Evolutionary conservation across 2,888 invertebrate species (phyloP), one percentile per base, ranked within the genome.

Genomic region (Mesodorylaimus sp.): DNA sequence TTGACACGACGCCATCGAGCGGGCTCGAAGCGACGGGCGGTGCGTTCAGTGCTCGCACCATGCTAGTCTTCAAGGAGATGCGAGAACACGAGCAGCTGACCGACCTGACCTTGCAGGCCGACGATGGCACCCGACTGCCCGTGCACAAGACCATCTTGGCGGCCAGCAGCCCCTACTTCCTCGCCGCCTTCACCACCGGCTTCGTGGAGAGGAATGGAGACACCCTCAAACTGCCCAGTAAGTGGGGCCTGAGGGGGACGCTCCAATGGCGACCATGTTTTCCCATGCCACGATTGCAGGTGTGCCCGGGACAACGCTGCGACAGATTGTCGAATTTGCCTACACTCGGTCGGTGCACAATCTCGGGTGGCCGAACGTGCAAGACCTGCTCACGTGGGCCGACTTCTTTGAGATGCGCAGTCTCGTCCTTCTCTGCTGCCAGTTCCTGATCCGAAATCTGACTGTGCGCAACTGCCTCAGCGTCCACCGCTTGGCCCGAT

Each of bases 221-320:
- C 10, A 10, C 10, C 16, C 10, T 32, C 10, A 32, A n/a, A n/a
- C n/a, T n/a, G n/a, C n/a, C n/a, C n/a, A n/a, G n/a, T n/a, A n/a
- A n/a, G n/a, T n/a, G n/a, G n/a, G n/a, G n/a, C n/a, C n/a, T n/a
- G n/a, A n/a, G n/a, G n/a, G n/a, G n/a, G n/a, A n/a, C n/a, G n/a
- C n/a, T n/a, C n/a, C n/a, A n/a, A n/a, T n/a, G n/a, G n/a, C n/a
- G n/a, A n/a, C n/a, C n/a, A n/a, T n/a, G n/a, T n/a, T n/a, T n/a
- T n/a, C n/a, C n/a, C 10, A 16, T 32, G 10, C 16, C 10, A 13
- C 16, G 32, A 13, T 32, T 32, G 32, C 16, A 32, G 10, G 10
- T 32, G 76, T 51, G 60, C 51, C 28, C 50, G 53, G 2, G 43
- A 50, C 16, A 16, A 45, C 1, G 61, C 44, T 58, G 74, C 80